A percentile compares a stretch with the other conserved stretches of the same genome.
These are phyloP conservation scores for Gymnocheta viridis DNA, from an alignment of 2,888 invertebrate genomes.

Conservation along the genomic window DNA sequence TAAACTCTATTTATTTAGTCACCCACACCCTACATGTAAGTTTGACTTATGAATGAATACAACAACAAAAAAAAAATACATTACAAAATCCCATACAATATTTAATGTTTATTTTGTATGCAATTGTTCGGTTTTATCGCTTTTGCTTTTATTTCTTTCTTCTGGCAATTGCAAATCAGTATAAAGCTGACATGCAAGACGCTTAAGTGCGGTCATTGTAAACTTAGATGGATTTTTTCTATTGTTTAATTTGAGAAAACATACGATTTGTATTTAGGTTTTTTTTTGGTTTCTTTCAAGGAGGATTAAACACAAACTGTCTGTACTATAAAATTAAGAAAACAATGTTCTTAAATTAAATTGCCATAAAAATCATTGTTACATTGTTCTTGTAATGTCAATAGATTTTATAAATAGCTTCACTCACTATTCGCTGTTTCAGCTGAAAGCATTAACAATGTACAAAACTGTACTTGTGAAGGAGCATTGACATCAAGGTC, in stretches of 20 bases:
- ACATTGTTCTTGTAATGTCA: constrained; percentile 46
- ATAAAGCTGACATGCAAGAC: constrained; percentile 68
- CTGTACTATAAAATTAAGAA: constrained; percentile 17
- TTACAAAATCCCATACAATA: constrained; percentile 32
- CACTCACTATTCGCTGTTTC: background rate
- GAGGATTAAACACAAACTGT: constrained; percentile 57
- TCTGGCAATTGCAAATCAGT: constrained; percentile 61
- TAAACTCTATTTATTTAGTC: constrained; percentile 26
- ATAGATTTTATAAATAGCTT: constrained; percentile 27
- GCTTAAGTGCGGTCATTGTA: constrained; percentile 65
- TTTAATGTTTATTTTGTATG: constrained; percentile 47
- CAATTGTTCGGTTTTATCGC: constrained; percentile 36
- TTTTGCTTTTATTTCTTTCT: constrained; percentile 29
- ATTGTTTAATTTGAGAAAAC: constrained; percentile 39
- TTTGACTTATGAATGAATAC: constrained; percentile 34
- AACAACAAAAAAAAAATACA: constrained; percentile 16
- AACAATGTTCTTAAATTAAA: constrained; percentile 45
- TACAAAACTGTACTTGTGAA: background rate
- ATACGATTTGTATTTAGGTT: constrained; percentile 47
- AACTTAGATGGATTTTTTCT: constrained; percentile 6
- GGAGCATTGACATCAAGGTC: constrained; percentile 34
- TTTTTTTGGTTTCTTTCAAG: constrained; percentile 14
- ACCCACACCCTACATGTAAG: constrained; percentile 43
- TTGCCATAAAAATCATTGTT: constrained; percentile 54
- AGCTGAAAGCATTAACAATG: constrained; percentile 8